phyloP scores from a whole-genome alignment of 2,888 invertebrate species.

The Hirtodrosophila alboralis region DNA sequence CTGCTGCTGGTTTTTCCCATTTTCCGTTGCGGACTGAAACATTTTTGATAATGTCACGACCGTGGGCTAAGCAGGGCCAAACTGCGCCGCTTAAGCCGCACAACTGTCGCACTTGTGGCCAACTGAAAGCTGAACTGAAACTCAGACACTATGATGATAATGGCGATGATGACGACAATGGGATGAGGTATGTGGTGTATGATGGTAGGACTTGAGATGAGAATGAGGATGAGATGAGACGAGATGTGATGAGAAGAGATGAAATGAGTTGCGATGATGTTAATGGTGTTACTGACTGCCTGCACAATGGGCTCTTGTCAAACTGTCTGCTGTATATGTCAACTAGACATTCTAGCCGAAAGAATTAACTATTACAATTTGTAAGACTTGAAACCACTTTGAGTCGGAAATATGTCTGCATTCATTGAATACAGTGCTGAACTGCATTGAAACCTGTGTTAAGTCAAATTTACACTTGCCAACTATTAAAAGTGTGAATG shows the following conservation, averaged over 20 bases:
- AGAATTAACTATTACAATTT: too few relatives aligned
- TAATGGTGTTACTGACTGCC: slow-evolving; percentile 8
- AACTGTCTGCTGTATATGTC: slow-evolving; percentile 15
- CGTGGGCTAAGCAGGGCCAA: slow-evolving; percentile 55
- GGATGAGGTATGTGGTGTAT: too few relatives aligned
- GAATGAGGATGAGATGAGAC: slow-evolving; percentile 7
- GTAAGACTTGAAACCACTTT: too few relatives aligned
- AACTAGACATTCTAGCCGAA: background rate
- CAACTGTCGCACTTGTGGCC: slow-evolving; percentile 53
- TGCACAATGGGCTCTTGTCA: slow-evolving; percentile 18
- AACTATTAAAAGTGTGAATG: too few relatives aligned
- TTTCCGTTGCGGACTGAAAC: slow-evolving; percentile 38
- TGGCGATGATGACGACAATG: slow-evolving; percentile 8
- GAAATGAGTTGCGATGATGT: slow-evolving; percentile 7
- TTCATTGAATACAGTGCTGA: too few relatives aligned
- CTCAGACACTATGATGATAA: slow-evolving; percentile 27
- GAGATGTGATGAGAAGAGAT: slow-evolving; percentile 8
- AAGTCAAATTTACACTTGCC: too few relatives aligned
- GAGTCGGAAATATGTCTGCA: too few relatives aligned
- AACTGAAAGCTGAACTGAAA: slow-evolving; percentile 24
- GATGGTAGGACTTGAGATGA: too few relatives aligned
- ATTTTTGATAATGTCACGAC: slow-evolving; percentile 60
- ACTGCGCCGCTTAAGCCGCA: slow-evolving; percentile 49
- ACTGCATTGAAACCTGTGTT: too few relatives aligned
- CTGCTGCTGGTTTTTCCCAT: slow-evolving; percentile 4